Evolutionary conservation across 2,797 vertebrate genomes (phyloP), one percentile per base, ranked within the genome.

Genomic region (Semaprochilodus insignis): DNA sequence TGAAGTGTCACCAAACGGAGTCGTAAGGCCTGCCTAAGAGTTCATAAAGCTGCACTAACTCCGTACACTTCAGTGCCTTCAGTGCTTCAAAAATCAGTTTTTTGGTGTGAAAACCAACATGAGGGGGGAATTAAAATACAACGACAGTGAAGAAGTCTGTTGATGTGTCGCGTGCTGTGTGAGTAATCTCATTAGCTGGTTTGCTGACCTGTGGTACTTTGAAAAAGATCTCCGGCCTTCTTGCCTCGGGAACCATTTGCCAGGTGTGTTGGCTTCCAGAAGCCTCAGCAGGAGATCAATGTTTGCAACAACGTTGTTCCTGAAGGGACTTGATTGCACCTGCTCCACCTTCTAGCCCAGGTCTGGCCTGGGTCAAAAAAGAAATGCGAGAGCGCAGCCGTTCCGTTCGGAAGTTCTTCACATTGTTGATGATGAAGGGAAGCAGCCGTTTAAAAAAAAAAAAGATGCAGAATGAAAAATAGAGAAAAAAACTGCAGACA

Each of bases 371-470:
- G 72, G 65, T 74, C 65, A 77, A 57, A 72, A 81, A 27, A 44
- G 44, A 80, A 57, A 76, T 52, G 55, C 66, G 73, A 57, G 57
- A 82, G 77, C 36, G 69, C 76, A 82, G 88, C 86, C 81, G 65
- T 81, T 91, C 87, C 83, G 52, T 82, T 62, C 88, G 82, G 84
- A 80, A 59, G 90, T 91, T 89, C 90, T 90, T 96, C 94, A 95
- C 94, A 96, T 95, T 95, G 93, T 93, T 88, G 92, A 91, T 89
- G 92, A 91, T 87, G 82, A 92, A 31, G 60, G 31, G 91, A 95
- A 94, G 89, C 91, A 95, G 91, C 91, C 81, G 48, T 88, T 80
- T 90, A 85, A 54, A 92, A 84, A 60, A 85, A 88, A 77, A 87
- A 89, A 69, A 86, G 78, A 91, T 81, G 87, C 82, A 69, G 87